These are phyloP conservation scores for Ernsta delagoae DNA, from an alignment of 2,888 invertebrate species.

Conservation along the genomic window DNA sequence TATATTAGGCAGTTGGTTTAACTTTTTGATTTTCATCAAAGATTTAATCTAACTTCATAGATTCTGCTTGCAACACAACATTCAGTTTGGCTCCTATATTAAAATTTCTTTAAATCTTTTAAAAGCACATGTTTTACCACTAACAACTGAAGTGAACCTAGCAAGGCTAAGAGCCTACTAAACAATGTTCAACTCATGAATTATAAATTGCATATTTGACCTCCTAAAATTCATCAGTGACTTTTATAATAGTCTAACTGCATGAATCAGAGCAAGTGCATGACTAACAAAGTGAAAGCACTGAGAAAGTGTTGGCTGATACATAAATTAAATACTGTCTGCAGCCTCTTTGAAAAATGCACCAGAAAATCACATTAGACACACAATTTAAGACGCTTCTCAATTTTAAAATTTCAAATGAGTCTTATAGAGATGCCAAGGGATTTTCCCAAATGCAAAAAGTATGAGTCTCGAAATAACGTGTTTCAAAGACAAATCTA, in stretches of 20 bases:
- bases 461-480: background rate
- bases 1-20: too few relatives aligned
- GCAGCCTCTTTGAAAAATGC: conserved; percentile 16
- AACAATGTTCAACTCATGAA: conserved; percentile 19
- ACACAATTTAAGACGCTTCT: conserved; percentile 5
- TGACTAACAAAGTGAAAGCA: conserved; percentile 39
- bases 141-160: too few relatives aligned
- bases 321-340: conserved; percentile 36
- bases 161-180: too few relatives aligned
- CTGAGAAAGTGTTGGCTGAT: conserved; percentile 33
- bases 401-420: background rate
- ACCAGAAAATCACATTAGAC: conserved; percentile 24
- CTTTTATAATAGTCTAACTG: conserved; percentile 17
- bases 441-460: background rate
- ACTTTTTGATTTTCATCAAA: too few relatives aligned
- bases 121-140: too few relatives aligned
- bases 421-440: background rate
- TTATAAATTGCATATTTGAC: conserved; percentile 26
- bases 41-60: too few relatives aligned
- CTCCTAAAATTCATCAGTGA: conserved; percentile 25
- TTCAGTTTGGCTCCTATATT: too few relatives aligned
- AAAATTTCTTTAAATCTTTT: too few relatives aligned
- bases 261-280: conserved; percentile 33
- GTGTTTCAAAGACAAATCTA: conserved; percentile 10
- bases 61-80: too few relatives aligned